These are phyloP conservation scores for Aphis gossypii DNA, from an alignment of 1,140 invertebrate species.

Conservation along the genomic window DNA sequence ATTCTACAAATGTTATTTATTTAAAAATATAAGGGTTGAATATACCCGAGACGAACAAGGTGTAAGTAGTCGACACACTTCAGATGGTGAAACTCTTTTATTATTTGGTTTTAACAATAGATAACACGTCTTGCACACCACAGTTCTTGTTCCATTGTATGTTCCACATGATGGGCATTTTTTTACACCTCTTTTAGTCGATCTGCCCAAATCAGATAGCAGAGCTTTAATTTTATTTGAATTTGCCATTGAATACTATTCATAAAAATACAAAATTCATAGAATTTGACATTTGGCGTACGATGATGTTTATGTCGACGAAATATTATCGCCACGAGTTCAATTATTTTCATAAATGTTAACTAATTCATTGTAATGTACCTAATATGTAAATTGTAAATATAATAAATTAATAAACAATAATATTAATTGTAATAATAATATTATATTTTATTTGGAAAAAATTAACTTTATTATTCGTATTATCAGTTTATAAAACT, in stretches of 20 bases:
- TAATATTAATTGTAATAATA: background rate
- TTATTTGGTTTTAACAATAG: slow-evolving; percentile 18
- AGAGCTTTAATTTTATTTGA: slow-evolving; percentile 59
- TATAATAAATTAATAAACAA: background rate
- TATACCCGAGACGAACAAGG: background rate
- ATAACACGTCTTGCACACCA: slow-evolving; percentile 75
- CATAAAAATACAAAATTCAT: background rate
- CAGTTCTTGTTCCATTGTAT: slow-evolving; percentile 77
- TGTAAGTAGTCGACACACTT: slow-evolving; percentile 42
- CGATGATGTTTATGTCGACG: background rate
- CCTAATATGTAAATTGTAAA: background rate
- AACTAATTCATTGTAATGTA: background rate
- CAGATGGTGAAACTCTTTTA: slow-evolving; percentile 34
- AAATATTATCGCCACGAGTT: background rate
- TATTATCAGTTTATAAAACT: background rate
- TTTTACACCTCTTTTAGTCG: slow-evolving; percentile 74
- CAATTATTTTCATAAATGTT: background rate
- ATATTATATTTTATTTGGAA: background rate
- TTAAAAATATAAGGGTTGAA: background rate
- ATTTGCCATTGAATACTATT: slow-evolving; percentile 57
- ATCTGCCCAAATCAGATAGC: slow-evolving; percentile 71
- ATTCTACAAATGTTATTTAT: background rate
- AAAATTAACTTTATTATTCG: background rate
- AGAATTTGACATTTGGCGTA: background rate
- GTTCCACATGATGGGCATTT: slow-evolving; percentile 83